Base-by-base conservation (phyloP, 2,797 vertebrate species). In the Hydrocynus forskahlii region DNA sequence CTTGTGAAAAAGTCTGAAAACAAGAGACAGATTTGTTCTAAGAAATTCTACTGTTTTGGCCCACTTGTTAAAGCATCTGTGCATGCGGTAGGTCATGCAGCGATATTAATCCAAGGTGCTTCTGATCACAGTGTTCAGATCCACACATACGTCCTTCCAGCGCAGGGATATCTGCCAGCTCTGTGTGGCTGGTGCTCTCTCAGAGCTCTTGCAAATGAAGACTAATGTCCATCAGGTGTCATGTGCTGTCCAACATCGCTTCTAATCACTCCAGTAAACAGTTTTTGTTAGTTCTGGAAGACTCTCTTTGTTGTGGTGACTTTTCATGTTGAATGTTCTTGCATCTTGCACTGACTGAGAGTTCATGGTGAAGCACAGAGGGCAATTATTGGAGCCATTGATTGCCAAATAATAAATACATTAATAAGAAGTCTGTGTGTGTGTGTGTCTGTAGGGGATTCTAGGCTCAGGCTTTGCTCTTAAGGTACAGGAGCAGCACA, bases 401-500 rank as follows among this genome's bases (percentile, higher is more conserved):
- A 13, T 45, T 67, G 45, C 10, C 50, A 67, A 48, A 81, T 69
- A 21, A 68, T 68, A 62, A 60, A 76, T 62, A 29, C 69, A 14
- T 63, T 38, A 72, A 55, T 50, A 40, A 25, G 43, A 54, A 54
- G 7, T 76, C 5, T 82, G 40, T 80, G 63, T 81, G 74, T 78
- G 68, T 87, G 63, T 87, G 55, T 83, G 79, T 86, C 55, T 78
- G 59, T 92, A 99, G 97, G 97, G 97, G 64, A 99, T 99, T 91
- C 95, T 99, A 89, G 97, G 97, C 80, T 99, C 97, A 40, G 97
- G 97, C 87, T 99, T 99, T 81, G 97, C 97, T 57, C 89, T 99
- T 87, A 99, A 99, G 93, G 97, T 99, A 52, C 97, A 99, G 90
- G 97, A 99, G 89, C 97, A 99, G 87, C 97, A 99, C 90, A 94